Conservation (phyloP, 2,797 vertebrate genomes). For the Cossypha caffra region DNA sequence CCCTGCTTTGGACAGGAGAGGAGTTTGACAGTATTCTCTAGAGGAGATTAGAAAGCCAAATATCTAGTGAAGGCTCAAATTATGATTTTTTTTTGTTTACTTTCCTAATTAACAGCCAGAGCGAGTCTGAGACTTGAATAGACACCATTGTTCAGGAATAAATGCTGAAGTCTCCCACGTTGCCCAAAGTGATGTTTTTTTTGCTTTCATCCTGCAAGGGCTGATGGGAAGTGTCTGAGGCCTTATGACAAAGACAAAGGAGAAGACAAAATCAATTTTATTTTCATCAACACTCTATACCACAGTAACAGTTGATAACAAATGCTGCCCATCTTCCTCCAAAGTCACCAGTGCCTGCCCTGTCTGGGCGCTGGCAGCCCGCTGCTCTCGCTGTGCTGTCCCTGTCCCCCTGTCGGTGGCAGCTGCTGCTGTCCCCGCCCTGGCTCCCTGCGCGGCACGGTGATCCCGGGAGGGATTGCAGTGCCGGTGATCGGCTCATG, state of each 20-base stretch:
- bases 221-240: not conserved
- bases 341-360: fast-evolving
- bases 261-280: not conserved
- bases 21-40: not conserved
- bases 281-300: not conserved
- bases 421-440: fast-evolving
- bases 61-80: not conserved
- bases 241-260: not conserved
- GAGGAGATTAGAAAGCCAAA: conserved; percentile 14
- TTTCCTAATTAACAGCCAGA: conserved; percentile 2
- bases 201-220: not conserved
- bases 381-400: not conserved
- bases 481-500: not conserved
- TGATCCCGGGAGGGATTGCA: not conserved
- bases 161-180: not conserved
- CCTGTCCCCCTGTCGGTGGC: fast-evolving
- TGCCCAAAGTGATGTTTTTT: not conserved
- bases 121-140: not conserved
- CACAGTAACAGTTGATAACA: not conserved
- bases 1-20: not conserved
- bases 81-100: not conserved
- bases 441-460: fast-evolving
- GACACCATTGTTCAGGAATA: not conserved
- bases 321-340: not conserved
- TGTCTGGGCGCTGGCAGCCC: not conserved